Evolutionary conservation across 2,888 invertebrate species (phyloP).

Genomic region (Euplagia quadripunctaria): DNA sequence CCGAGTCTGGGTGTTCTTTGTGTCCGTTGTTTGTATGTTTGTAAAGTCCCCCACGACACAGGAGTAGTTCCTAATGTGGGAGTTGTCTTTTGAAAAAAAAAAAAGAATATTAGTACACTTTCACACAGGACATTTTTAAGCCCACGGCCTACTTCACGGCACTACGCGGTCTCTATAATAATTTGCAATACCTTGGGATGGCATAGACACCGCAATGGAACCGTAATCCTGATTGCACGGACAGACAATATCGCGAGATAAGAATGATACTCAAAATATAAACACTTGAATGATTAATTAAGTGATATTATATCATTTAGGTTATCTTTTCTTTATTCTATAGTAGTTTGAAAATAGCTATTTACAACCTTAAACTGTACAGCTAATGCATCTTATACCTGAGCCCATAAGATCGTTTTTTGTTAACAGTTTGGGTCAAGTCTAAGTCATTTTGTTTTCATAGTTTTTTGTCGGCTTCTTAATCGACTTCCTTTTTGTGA

Average conservation of each 20-base stretch:
- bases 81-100: too few relatives aligned
- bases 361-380: neutral
- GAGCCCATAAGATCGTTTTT: conserved; percentile 13
- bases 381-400: neutral
- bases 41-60: too few relatives aligned
- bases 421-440: neutral
- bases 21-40: too few relatives aligned
- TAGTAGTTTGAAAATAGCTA: conserved; percentile 30
- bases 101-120: too few relatives aligned
- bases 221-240: neutral
- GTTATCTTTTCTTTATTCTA: conserved; percentile 63
- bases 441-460: conserved; percentile 32
- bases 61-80: too few relatives aligned
- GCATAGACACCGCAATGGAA: neutral
- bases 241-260: neutral
- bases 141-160: too few relatives aligned
- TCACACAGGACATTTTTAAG: too few relatives aligned
- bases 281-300: conserved; percentile 62
- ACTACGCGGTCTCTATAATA: too few relatives aligned
- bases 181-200: too few relatives aligned
- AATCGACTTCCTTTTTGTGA: conserved; percentile 52
- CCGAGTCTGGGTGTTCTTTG: too few relatives aligned
- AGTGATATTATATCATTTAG: conserved; percentile 59
- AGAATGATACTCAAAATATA: conserved; percentile 4
- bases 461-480: conserved; percentile 27